Evolutionary conservation across 2,888 invertebrate genomes (phyloP).

Genomic region (Agelastica alni): DNA sequence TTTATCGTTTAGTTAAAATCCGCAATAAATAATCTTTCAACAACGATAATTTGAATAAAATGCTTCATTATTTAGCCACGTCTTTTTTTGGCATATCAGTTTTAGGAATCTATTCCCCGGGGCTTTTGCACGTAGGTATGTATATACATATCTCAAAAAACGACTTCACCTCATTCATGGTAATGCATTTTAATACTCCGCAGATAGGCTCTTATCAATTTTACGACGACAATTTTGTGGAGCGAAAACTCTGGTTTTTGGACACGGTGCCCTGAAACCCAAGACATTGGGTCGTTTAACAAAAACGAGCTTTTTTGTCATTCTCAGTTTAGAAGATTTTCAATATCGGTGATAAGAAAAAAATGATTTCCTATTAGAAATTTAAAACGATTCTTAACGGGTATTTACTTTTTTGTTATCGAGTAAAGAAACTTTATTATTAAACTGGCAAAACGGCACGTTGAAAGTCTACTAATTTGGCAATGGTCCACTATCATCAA

Average conservation of each 20-base stretch:
- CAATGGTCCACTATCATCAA: too few species aligned
- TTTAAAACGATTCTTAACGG: too few species aligned
- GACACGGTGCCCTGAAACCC: conserved; percentile 1
- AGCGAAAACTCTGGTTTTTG: conserved; percentile 3
- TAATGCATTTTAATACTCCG: conserved; percentile 22
- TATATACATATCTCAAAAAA: conserved; percentile 7
- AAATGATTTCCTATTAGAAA: neutral
- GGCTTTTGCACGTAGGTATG: conserved; percentile 4
- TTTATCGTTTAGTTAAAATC: too few species aligned
- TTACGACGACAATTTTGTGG: conserved; percentile 14
- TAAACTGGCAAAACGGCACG: too few species aligned
- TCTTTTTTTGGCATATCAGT: neutral
- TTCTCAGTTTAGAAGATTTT: neutral
- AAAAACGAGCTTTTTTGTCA: conserved; percentile 17
- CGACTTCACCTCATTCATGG: conserved; percentile 14
- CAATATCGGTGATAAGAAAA: neutral
- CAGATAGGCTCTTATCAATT: conserved; percentile 23
- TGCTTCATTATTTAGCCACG: too few species aligned
- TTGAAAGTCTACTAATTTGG: too few species aligned
- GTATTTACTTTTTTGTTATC: too few species aligned
- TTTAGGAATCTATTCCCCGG: neutral
- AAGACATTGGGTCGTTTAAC: conserved; percentile 1
- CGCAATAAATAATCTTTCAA: too few species aligned
- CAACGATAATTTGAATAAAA: too few species aligned
- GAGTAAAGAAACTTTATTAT: too few species aligned